These are phyloP conservation scores for Noctua pronuba DNA, from an alignment of 2,888 invertebrate genomes.

Conservation along the genomic window DNA sequence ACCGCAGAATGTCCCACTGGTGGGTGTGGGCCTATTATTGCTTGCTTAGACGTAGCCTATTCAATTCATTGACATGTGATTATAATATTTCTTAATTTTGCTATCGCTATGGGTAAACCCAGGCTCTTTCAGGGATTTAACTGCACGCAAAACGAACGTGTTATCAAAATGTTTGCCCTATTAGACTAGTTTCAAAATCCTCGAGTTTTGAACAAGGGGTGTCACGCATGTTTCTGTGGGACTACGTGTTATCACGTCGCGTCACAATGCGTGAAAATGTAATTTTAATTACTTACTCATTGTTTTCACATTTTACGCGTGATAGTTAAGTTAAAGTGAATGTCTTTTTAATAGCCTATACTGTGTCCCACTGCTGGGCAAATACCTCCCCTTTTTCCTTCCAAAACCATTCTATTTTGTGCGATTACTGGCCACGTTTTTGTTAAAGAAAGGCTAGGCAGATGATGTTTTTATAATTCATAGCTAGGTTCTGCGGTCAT, in stretches of 20 bases:
- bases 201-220: not conserved
- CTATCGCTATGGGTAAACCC: too few species aligned
- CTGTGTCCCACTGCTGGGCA: too few species aligned
- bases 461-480: not conserved
- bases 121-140: not conserved
- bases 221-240: not conserved
- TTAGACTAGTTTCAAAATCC: not conserved
- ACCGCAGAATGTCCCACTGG: too few species aligned
- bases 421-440: too few species aligned
- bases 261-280: not conserved
- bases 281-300: not conserved
- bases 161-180: not conserved
- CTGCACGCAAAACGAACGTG: not conserved
- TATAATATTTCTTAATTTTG: too few species aligned
- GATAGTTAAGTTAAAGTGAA: not conserved
- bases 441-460: too few species aligned
- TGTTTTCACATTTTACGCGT: not conserved
- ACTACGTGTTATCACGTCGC: slow-evolving; percentile 11
- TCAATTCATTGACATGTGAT: too few species aligned
- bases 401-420: too few species aligned
- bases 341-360: not conserved
- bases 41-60: too few species aligned
- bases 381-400: too few species aligned
- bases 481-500: too few species aligned
- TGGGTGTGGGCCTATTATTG: too few species aligned